Evolutionary conservation across 2,113 vertebrate species (phyloP).

Genomic region (Penelope pileata): DNA sequence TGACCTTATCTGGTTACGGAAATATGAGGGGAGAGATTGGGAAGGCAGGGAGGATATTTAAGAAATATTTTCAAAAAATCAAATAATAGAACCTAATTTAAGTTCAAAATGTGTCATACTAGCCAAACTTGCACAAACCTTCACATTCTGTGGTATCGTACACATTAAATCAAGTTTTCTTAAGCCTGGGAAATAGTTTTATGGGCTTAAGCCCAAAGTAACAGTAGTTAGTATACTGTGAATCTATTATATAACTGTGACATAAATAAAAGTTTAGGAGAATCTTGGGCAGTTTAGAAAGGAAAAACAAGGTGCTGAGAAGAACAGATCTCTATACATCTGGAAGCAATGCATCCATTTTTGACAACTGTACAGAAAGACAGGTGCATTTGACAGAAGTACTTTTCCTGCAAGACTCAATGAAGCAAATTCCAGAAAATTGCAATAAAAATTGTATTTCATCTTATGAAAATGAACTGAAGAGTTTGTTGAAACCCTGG

Average conservation of each 20-base stretch:
- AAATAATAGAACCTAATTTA: neutral
- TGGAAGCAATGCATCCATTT: conserved; percentile 18
- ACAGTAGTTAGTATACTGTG: neutral
- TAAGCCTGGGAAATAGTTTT: neutral
- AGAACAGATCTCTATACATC: neutral
- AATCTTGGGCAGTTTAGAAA: neutral
- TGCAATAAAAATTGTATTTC: conserved; percentile 13
- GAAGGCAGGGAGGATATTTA: neutral
- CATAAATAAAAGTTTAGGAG: conserved; percentile 11
- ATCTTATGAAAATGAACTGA: neutral
- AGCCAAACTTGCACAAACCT: neutral
- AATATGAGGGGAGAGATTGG: neutral
- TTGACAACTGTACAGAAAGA: conserved; percentile 24
- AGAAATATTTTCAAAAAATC: neutral
- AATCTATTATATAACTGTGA: neutral
- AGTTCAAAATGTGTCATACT: neutral
- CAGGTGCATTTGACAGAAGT: neutral
- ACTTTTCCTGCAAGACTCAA: conserved; percentile 29
- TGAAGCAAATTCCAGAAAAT: conserved; percentile 13
- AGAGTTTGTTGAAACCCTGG: neutral
- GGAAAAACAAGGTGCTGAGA: neutral
- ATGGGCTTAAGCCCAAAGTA: neutral
- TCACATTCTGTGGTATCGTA: neutral
- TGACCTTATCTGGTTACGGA: neutral
- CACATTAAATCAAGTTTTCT: neutral